Evolutionary conservation across 2,888 invertebrate species (phyloP).

Genomic region (Heliothis peltigera): DNA sequence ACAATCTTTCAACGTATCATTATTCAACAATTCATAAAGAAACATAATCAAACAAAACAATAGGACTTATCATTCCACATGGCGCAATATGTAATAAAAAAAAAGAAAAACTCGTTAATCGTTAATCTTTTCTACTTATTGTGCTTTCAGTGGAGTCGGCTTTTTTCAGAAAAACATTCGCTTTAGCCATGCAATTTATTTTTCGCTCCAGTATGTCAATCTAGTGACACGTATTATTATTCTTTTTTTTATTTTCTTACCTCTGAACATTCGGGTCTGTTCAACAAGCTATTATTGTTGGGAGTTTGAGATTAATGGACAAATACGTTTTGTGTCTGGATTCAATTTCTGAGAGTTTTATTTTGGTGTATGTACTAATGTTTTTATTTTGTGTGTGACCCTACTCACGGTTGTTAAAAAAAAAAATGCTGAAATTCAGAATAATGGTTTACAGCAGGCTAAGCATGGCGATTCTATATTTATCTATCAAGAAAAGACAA

Average conservation of each 20-base stretch:
- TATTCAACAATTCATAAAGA: too few relatives aligned
- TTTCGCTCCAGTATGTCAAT: constrained; percentile 28
- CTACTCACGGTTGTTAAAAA: too few relatives aligned
- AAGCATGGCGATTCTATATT: too few relatives aligned
- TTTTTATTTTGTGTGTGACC: too few relatives aligned
- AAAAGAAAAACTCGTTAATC: constrained; percentile 4
- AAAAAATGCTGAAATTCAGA: too few relatives aligned
- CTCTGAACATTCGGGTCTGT: neutral
- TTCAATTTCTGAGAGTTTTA: too few relatives aligned
- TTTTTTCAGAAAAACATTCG: constrained; percentile 20
- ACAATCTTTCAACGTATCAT: too few relatives aligned
- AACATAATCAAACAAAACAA: constrained; percentile 6
- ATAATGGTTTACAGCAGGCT: too few relatives aligned
- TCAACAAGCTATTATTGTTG: constrained; percentile 3
- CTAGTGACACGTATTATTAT: constrained; percentile 16
- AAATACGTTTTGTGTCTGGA: constrained; percentile 1
- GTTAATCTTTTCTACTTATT: constrained; percentile 23
- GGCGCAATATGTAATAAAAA: neutral
- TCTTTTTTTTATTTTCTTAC: constrained; percentile 12
- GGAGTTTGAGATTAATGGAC: neutral
- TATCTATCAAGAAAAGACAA: too few relatives aligned
- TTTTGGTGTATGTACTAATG: too few relatives aligned
- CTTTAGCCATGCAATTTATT: constrained; percentile 27
- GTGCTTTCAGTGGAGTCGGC: constrained; percentile 21
- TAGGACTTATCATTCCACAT: neutral